Conservation (phyloP, 2,888 invertebrate genomes). For the Amorpha juglandis region DNA sequence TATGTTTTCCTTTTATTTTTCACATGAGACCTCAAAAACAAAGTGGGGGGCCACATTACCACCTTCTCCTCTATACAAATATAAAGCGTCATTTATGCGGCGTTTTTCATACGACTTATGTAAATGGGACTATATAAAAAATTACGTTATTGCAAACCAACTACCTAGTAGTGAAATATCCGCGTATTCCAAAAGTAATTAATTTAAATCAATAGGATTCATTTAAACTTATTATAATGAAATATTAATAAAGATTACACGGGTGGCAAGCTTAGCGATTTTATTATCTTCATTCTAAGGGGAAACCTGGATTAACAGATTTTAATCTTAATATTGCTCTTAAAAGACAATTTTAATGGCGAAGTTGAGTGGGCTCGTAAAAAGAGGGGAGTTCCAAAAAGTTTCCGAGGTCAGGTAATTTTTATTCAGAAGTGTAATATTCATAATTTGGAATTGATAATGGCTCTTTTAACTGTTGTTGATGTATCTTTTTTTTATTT, state of each 20-base stretch:
- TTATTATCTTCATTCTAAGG: conserved; percentile 38
- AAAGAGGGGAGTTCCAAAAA: conserved; percentile 25
- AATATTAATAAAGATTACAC: conserved; percentile 39
- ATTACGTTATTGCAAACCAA: no score
- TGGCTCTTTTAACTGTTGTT: conserved; percentile 15
- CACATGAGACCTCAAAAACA: no score
- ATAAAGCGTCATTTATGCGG: no score
- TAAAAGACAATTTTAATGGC: conserved; percentile 41
- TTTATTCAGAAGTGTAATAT: conserved; percentile 27
- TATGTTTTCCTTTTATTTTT: no score
- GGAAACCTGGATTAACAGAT: conserved; percentile 48
- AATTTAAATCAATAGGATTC: neutral
- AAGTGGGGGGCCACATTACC: no score
- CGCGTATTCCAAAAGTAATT: neutral
- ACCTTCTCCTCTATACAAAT: no score
- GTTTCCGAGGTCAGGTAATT: conserved; percentile 26
- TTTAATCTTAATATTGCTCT: conserved; percentile 52
- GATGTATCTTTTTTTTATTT: conserved; percentile 1
- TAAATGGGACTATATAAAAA: no score
- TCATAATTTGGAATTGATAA: conserved; percentile 28
- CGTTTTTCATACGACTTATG: no score
- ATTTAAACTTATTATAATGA: neutral
- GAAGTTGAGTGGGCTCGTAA: conserved; percentile 32
- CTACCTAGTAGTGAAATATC: neutral
- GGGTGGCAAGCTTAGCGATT: conserved; percentile 37